Evolutionary conservation across 2,888 invertebrate species (phyloP).

Genomic region (Trisateles emortualis): DNA sequence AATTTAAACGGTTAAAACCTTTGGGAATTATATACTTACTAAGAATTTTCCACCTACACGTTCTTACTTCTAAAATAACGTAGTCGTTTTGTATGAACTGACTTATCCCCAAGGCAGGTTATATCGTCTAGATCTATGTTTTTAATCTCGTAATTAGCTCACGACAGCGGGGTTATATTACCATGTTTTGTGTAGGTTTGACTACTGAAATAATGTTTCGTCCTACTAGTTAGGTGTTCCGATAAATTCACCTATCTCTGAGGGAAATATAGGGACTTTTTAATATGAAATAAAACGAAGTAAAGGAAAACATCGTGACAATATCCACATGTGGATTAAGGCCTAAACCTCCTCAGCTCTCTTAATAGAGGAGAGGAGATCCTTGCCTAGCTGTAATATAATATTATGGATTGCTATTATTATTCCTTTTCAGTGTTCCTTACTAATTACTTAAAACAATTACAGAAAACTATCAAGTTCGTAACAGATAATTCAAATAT

Average conservation of each 20-base stretch:
- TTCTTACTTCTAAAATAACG: constrained; percentile 35
- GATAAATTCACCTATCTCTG: too few species aligned
- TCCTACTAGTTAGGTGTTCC: constrained; percentile 22
- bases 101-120: constrained; percentile 47
- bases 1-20: constrained; percentile 42
- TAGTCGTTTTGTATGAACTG: constrained; percentile 43
- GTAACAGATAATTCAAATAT: background rate
- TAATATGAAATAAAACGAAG: too few species aligned
- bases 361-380: too few species aligned
- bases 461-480: too few species aligned
- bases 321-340: too few species aligned
- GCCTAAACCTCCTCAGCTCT: too few species aligned
- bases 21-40: constrained; percentile 38
- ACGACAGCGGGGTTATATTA: constrained; percentile 40
- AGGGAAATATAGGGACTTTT: too few species aligned
- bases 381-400: too few species aligned
- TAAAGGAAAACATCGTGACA: too few species aligned
- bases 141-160: constrained; percentile 62
- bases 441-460: too few species aligned
- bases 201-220: constrained; percentile 15
- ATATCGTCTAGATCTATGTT: constrained; percentile 53
- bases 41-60: constrained; percentile 37
- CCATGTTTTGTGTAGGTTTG: constrained; percentile 31
- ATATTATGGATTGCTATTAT: too few species aligned
- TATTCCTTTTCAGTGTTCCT: too few species aligned